A percentile compares a stretch with the other conserved stretches of the same genome.
Evolutionary conservation across 1,140 invertebrate species (phyloP).

Genomic region (Ceratina japonica): DNA sequence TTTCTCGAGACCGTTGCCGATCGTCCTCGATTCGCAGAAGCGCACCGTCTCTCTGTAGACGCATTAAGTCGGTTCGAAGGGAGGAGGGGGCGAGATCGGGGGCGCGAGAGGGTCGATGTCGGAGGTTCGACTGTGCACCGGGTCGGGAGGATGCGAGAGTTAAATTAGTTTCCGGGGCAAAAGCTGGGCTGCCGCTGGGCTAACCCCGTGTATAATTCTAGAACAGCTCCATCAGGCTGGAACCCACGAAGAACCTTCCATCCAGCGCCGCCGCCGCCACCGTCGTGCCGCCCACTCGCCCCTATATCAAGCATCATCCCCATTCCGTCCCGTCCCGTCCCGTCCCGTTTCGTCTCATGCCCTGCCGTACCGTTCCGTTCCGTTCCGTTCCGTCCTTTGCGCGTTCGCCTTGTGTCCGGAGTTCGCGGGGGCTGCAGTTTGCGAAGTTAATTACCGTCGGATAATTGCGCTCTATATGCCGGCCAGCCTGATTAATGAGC

Average conservation of each 20-base stretch:
- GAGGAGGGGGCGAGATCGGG: not conserved
- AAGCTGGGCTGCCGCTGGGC: conserved; percentile 66
- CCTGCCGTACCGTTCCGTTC: no score
- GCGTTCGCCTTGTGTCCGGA: conserved; percentile 52
- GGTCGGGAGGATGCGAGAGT: conserved; percentile 66
- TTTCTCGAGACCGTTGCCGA: not conserved
- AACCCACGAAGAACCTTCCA: conserved; percentile 66
- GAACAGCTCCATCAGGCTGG: conserved; percentile 72
- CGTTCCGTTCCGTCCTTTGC: conserved; percentile 20
- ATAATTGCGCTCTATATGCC: conserved; percentile 71
- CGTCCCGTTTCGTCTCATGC: no score
- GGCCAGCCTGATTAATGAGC: conserved; percentile 70
- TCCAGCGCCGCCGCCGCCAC: conserved; percentile 53
- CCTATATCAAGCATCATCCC: conserved; percentile 38
- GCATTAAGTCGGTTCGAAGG: not conserved
- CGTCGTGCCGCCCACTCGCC: conserved; percentile 6
- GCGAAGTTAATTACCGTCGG: conserved; percentile 75
- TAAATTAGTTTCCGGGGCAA: conserved; percentile 75
- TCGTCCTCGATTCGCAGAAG: not conserved
- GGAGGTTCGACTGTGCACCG: conserved; percentile 15
- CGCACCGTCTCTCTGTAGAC: not conserved
- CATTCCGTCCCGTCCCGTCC: not conserved
- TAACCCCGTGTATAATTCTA: conserved; percentile 72
- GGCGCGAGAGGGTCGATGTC: conserved; percentile 14
- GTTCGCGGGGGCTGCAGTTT: conserved; percentile 66